These are phyloP conservation scores for Cottus gobio DNA, from an alignment of 2,113 vertebrate genomes.

Conservation along the genomic window DNA sequence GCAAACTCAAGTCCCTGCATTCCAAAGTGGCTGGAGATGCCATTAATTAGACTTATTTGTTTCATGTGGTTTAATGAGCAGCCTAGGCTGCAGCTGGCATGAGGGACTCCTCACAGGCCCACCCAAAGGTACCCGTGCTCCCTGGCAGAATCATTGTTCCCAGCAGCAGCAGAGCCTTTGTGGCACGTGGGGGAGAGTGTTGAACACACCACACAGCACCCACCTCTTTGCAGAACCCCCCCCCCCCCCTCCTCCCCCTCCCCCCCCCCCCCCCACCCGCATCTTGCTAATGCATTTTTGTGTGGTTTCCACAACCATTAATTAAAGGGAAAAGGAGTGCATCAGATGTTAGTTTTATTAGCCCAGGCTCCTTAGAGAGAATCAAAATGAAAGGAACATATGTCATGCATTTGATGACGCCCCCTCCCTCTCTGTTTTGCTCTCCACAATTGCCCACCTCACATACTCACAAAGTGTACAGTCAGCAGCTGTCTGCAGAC, in stretches of 20 bases:
- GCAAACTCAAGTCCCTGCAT: slow-evolving; percentile 6
- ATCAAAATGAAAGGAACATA: slow-evolving; percentile 85
- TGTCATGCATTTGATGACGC: slow-evolving; percentile 80
- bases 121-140: slow-evolving; percentile 67
- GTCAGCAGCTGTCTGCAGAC: slow-evolving; percentile 80
- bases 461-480: slow-evolving; percentile 74
- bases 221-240: slow-evolving; percentile 32
- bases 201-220: slow-evolving; percentile 47
- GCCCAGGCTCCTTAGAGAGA: slow-evolving; percentile 75
- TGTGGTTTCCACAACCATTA: slow-evolving; percentile 75
- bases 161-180: slow-evolving; percentile 50
- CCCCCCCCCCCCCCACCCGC: neutral
- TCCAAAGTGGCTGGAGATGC: slow-evolving; percentile 39
- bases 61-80: slow-evolving; percentile 84
- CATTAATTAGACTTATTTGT: slow-evolving; percentile 76
- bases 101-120: slow-evolving; percentile 76
- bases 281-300: slow-evolving; percentile 70
- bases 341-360: slow-evolving; percentile 86
- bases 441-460: slow-evolving; percentile 77
- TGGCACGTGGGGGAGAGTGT: slow-evolving; percentile 61
- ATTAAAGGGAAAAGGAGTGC: slow-evolving; percentile 79
- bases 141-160: slow-evolving; percentile 72
- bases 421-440: slow-evolving; percentile 42
- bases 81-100: slow-evolving; percentile 70
- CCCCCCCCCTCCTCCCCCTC: neutral